Evolutionary conservation across 2,113 vertebrate genomes (phyloP).

Genomic region (Clinocottus analis): DNA sequence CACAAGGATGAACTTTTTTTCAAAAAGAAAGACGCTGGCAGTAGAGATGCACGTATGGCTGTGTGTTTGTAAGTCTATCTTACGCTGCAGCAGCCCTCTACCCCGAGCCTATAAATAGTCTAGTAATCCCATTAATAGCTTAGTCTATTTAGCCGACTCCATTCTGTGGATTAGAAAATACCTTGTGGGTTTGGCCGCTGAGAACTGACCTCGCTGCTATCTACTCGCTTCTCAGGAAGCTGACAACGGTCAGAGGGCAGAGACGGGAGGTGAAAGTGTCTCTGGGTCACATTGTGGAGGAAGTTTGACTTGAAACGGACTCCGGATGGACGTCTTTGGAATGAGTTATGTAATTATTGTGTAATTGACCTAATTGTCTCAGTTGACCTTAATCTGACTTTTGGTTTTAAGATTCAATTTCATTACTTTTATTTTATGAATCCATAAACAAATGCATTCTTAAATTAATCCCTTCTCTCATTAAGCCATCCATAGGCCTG

Average conservation of each 20-base stretch:
- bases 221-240: not conserved
- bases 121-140: constrained; percentile 74
- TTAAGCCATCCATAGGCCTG: not conserved
- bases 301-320: not conserved
- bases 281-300: not conserved
- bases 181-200: constrained; percentile 3
- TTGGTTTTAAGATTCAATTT: not conserved
- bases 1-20: not conserved
- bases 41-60: not conserved
- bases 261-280: not conserved
- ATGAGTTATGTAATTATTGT: not conserved
- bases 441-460: not conserved
- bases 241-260: constrained; percentile 24
- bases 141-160: constrained; percentile 44
- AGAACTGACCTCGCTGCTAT: not conserved
- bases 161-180: constrained; percentile 62
- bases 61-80: constrained; percentile 36
- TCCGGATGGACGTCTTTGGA: not conserved
- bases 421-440: not conserved
- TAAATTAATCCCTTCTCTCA: not conserved
- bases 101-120: constrained; percentile 64
- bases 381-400: not conserved
- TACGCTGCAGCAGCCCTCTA: constrained; percentile 19
- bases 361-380: not conserved
- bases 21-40: not conserved